Evolutionary conservation across 1,140 invertebrate species (phyloP), one percentile per base, ranked within the genome.

Genomic region (Cardiocondyla obscurior): DNA sequence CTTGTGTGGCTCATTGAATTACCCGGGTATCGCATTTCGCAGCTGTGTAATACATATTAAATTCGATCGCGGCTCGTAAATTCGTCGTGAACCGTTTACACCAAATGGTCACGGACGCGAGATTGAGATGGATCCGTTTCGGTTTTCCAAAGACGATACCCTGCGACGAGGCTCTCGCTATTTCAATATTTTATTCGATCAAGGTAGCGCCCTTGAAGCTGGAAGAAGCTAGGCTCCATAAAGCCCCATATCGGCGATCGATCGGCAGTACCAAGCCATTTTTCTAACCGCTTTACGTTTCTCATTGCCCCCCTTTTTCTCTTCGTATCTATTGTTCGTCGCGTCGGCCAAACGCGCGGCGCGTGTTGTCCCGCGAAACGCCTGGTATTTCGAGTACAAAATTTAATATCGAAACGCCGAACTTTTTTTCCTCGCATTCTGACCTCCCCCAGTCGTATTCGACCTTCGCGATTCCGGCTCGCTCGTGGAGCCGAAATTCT

Each of bases 1-100:
- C 84, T 87, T 84, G 83, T 69, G 22, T 73, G 69, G 62, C 53
- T 87, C 86, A 53, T 88, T 82, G 62, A 55, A 79, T 87, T 87
- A 86, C 85, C n/a, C 1, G 16, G 16, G 67, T 28, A 72, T 88
- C 76, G 12, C 70, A 76, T 87, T 88, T 88, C 86, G 44, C 44
- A 85, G 46, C 55, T 72, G 74, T 84, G 82, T 84, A 81, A 72
- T 55, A 73, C 55, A 84, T 79, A 86, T 83, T 79, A 86, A 86
- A 70, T 87, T 86, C 12, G 42, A 57, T 58, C 10, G 53, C 49
- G 58, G 73, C 51, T 81, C 53, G 39, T 44, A 39, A 57, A 72
- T 44, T 33, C 10, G n/a, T 74, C n/a, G 19, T 30, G 30, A 74
- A n/a, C 28, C 2, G 72, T n/a, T 46, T 44, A 44, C 25, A 39